Base-by-base conservation (phyloP, 2,888 invertebrate genomes). In the Calliphora vomitoria region DNA sequence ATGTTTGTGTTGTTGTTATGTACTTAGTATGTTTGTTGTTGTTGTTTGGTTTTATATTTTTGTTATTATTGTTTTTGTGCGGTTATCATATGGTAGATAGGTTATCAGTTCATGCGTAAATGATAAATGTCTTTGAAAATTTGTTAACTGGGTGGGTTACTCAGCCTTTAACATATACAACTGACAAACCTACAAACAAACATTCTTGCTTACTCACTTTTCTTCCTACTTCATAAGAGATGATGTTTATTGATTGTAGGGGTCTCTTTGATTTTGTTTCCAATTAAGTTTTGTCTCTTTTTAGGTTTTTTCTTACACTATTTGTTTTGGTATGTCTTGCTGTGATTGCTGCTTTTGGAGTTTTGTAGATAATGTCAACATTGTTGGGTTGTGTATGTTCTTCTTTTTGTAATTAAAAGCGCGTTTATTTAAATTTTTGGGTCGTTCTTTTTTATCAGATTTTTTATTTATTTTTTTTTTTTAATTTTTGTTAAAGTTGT, bases 41-140 rank as follows among this genome's bases (percentile, higher is more conserved):
- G 44, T 25, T 25, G 25, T 25, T 25, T 25, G 25, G 25, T 50
- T 78, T 58, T 82, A 35, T 58, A 47, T 20, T 78, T 66, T 74
- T 68, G 18, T 82, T 79, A 53, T 64, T 71, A 62, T 75, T 47
- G 35, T 53, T 50, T 68, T 31, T 75, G 58, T 82, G 18, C 25
- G 82, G 76, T 82, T 82, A 78, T 78, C 78, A 72, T 78, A 80
- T 71, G 76, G 74, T 80, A 74, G 84, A 80, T 83, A 69, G 71
- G 79, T 86, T 89, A 83, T 86, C 82, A 88, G 82, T 84, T 88
- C 86, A 82, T 76, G 86, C 89, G 84, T 89, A 78, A 89, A 86
- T 89, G 88, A 88, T 88, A 88, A 88, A 89, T 85, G 85, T 71
- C 69, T 82, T 78, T 74, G 79, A 62, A 78, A 78, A 82, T 58